phyloP scores from a whole-genome alignment of 2,113 vertebrate species.

The Caretta caretta region DNA sequence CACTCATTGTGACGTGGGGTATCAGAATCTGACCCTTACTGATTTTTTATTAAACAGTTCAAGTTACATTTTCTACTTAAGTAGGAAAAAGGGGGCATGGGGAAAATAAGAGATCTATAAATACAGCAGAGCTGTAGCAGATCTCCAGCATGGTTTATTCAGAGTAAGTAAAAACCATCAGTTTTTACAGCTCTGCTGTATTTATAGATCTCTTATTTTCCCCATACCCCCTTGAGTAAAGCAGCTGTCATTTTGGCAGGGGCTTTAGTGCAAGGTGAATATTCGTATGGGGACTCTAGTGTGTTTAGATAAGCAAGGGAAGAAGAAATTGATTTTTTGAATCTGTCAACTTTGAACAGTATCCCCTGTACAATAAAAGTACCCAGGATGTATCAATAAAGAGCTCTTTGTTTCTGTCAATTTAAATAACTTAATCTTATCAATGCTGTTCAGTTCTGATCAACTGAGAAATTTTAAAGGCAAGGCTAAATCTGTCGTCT shows the following conservation, averaged over 20 bases:
- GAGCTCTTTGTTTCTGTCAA: background rate
- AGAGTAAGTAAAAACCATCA: background rate
- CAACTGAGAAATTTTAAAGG: background rate
- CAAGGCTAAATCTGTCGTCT: background rate
- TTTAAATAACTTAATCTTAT: background rate
- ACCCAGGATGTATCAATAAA: background rate
- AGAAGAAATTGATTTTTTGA: background rate
- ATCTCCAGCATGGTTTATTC: background rate
- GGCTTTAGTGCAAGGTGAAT: background rate
- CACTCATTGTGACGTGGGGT: no score
- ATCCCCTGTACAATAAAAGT: background rate
- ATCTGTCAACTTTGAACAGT: background rate
- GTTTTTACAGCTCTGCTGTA: background rate
- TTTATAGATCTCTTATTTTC: background rate
- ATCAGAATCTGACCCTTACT: background rate
- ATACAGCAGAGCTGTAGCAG: background rate
- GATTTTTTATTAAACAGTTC: background rate
- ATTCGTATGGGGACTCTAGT: background rate
- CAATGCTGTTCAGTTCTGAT: background rate
- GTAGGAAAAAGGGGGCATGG: rapidly evolving
- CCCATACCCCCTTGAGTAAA: rapidly evolving
- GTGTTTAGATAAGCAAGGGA: background rate
- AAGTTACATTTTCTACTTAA: background rate
- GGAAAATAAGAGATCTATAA: background rate
- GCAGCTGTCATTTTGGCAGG: background rate